These are phyloP conservation scores for Tachina fera DNA, from an alignment of 2,888 invertebrate species.

Conservation along the genomic window DNA sequence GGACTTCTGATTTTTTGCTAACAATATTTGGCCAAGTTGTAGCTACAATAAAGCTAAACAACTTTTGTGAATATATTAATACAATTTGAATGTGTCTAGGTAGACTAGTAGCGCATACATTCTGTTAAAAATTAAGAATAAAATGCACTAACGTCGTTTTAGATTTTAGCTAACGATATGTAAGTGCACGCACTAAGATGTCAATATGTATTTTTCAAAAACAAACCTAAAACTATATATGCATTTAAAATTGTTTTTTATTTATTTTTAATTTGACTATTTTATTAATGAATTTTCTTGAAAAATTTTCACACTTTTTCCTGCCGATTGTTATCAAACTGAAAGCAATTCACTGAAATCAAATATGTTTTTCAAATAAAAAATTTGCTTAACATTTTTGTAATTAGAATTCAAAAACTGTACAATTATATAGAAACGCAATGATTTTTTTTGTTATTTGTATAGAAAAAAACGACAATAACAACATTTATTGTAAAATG, in stretches of 20 bases:
- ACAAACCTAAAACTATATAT: background rate
- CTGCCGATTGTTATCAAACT: conserved; percentile 35
- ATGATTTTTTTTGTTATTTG: conserved; percentile 51
- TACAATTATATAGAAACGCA: conserved; percentile 63
- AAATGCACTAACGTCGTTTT: no score
- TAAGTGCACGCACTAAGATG: no score
- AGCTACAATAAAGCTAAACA: no score
- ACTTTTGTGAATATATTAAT: no score
- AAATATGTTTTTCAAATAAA: conserved; percentile 22
- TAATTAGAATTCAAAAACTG: conserved; percentile 69
- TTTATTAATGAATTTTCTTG: conserved; percentile 31
- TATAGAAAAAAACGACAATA: conserved; percentile 29
- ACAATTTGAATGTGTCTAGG: no score
- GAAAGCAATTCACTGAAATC: conserved; percentile 40
- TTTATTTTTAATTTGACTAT: background rate
- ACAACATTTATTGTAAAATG: conserved; percentile 50
- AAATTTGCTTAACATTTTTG: conserved; percentile 31
- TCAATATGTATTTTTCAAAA: background rate
- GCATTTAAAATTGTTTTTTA: background rate
- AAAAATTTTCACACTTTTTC: conserved; percentile 53
- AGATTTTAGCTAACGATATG: no score
- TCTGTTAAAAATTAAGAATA: no score
- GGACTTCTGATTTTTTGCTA: no score
- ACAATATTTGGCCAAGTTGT: no score
- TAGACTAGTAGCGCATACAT: no score